Conservation (phyloP, 2,797 vertebrate genomes). For the Anguilla anguilla region DNA sequence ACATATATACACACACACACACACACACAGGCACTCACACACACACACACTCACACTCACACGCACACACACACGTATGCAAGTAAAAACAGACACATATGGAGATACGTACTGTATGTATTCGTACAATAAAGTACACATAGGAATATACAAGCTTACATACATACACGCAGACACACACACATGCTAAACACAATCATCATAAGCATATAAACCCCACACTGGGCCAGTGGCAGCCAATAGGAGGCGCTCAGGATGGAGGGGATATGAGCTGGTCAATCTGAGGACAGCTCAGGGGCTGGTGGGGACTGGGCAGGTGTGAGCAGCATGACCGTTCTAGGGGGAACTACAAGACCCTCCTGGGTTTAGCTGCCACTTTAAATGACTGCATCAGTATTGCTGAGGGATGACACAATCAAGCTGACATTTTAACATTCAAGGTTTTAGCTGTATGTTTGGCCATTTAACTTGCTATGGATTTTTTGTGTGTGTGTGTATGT, state of each 20-base stretch:
- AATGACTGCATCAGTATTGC: constrained; percentile 5
- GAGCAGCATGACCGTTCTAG: background rate
- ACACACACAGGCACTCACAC: background rate
- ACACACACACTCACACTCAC: background rate
- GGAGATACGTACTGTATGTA: background rate
- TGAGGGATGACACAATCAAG: background rate
- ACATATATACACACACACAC: constrained; percentile 15
- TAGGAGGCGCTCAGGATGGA: background rate
- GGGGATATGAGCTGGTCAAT: background rate
- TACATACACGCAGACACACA: constrained; percentile 4
- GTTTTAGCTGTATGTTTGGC: constrained; percentile 4
- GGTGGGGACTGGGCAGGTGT: background rate
- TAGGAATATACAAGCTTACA: background rate
- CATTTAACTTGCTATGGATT: constrained; percentile 13
- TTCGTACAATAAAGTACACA: background rate
- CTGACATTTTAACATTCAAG: constrained; percentile 2
- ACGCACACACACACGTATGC: background rate
- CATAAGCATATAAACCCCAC: constrained; percentile 7
- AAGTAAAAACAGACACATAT: background rate
- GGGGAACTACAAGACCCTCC: background rate
- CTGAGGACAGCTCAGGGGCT: background rate
- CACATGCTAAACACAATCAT: background rate
- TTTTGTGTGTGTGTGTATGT: background rate
- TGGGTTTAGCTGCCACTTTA: background rate
- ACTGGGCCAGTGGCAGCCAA: background rate